phyloP scores from a whole-genome alignment of 2,113 vertebrate species.

The Bujurquina vittata region DNA sequence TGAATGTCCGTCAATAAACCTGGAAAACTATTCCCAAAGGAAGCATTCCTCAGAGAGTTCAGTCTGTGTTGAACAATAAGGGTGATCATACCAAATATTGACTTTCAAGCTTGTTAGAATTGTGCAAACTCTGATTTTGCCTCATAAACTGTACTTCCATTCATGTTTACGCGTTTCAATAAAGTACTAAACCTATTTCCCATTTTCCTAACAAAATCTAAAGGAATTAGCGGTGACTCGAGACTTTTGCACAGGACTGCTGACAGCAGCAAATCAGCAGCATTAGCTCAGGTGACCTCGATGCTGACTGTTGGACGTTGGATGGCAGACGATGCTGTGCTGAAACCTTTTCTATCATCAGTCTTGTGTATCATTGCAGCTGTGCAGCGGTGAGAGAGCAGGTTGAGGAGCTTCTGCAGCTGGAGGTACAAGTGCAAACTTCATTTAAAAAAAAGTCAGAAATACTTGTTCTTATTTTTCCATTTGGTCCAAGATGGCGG shows the following conservation, averaged over 20 bases:
- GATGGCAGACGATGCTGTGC: background rate
- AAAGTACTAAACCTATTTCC: background rate
- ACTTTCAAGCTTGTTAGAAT: background rate
- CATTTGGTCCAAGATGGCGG: no score
- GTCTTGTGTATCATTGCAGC: conserved; percentile 39
- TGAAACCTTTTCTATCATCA: background rate
- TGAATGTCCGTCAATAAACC: no score
- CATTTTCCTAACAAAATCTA: background rate
- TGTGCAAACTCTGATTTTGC: background rate
- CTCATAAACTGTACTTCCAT: background rate
- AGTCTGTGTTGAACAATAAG: background rate
- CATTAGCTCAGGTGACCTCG: background rate
- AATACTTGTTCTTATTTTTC: no score
- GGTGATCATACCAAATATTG: background rate
- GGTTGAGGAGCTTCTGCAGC: conserved; percentile 68
- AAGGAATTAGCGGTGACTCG: background rate
- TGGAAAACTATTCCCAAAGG: no score
- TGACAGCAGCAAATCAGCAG: background rate
- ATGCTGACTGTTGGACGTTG: background rate
- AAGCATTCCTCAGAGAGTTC: background rate
- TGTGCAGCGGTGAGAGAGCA: conserved; percentile 54
- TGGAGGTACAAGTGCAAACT: conserved; percentile 58
- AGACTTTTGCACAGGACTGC: background rate
- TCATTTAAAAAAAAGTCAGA: no score
- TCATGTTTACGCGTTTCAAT: no score